Evolutionary conservation across 1,140 invertebrate species (phyloP).

Genomic region (Ectropis grisescens): DNA sequence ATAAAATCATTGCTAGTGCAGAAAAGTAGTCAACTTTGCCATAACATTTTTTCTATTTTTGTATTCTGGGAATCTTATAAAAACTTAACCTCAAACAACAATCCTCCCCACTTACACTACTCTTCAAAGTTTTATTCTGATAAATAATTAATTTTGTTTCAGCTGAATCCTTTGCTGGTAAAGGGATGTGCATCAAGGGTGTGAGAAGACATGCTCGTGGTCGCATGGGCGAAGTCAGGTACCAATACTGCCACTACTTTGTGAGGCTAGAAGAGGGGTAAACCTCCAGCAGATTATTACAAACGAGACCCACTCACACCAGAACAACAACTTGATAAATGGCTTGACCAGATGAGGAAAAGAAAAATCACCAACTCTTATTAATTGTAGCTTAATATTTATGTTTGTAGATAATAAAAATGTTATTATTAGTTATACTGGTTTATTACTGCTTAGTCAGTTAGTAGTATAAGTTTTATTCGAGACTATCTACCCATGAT

Average conservation of each 20-base stretch:
- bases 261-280: slow-evolving; percentile 92
- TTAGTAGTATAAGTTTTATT: too few relatives aligned
- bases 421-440: slow-evolving; percentile 6
- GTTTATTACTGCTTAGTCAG: too few relatives aligned
- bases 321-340: slow-evolving; percentile 80
- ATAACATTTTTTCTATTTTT: too few relatives aligned
- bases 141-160: too few relatives aligned
- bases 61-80: too few relatives aligned
- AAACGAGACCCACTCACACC: slow-evolving; percentile 76
- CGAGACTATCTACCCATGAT: too few relatives aligned
- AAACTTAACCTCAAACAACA: too few relatives aligned
- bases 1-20: too few relatives aligned
- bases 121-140: too few relatives aligned
- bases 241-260: slow-evolving; percentile 90
- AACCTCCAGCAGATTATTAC: slow-evolving; percentile 89
- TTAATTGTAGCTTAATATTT: slow-evolving; percentile 55
- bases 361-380: slow-evolving; percentile 80
- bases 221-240: slow-evolving; percentile 79
- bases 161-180: slow-evolving; percentile 90
- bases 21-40: too few relatives aligned
- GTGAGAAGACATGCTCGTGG: slow-evolving; percentile 83
- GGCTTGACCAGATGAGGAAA: slow-evolving; percentile 78
- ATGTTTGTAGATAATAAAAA: too few relatives aligned
- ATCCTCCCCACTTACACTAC: too few relatives aligned
- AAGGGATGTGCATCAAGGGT: slow-evolving; percentile 85